Percentiles rank a stretch among this genome's conserved stretches.
phyloP scores from a whole-genome alignment of 2,888 invertebrate genomes.

The Periphyllus acericola region DNA sequence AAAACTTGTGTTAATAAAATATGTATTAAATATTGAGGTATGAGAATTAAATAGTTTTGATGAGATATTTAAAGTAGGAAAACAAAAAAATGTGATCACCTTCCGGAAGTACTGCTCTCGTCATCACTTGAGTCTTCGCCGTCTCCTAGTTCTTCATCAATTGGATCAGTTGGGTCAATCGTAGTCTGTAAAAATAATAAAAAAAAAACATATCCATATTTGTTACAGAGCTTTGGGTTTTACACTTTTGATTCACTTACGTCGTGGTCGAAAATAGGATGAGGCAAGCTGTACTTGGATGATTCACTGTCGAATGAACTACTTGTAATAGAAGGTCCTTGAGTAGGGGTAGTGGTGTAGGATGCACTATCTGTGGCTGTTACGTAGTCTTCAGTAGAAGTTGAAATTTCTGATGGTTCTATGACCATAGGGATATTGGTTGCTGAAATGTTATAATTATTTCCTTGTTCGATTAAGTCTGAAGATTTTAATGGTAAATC shows the following conservation, averaged over 20 bases:
- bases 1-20: not conserved
- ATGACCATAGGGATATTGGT: slow-evolving; percentile 64
- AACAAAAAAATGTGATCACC: slow-evolving; percentile 64
- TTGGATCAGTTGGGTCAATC: slow-evolving; percentile 62
- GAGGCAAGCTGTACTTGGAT: slow-evolving; percentile 80
- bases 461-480: slow-evolving; percentile 49
- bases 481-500: slow-evolving; percentile 53
- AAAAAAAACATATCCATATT: not conserved
- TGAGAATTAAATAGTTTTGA: not conserved
- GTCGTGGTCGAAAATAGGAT: slow-evolving; percentile 65
- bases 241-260: slow-evolving; percentile 10
- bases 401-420: slow-evolving; percentile 88
- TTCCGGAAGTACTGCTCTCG: slow-evolving; percentile 67
- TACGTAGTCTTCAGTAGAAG: slow-evolving; percentile 86
- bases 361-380: slow-evolving; percentile 74
- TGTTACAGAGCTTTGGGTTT: not conserved
- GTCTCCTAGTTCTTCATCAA: slow-evolving; percentile 63
- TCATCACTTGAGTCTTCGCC: slow-evolving; percentile 65
- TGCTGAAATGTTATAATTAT: not conserved
- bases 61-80: not conserved
- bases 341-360: slow-evolving; percentile 64
- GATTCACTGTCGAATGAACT: slow-evolving; percentile 90
- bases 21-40: not conserved
- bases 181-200: not conserved
- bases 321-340: slow-evolving; percentile 66